Conservation (phyloP, 2,113 vertebrate species). For the Ochotona curzoniae region DNA sequence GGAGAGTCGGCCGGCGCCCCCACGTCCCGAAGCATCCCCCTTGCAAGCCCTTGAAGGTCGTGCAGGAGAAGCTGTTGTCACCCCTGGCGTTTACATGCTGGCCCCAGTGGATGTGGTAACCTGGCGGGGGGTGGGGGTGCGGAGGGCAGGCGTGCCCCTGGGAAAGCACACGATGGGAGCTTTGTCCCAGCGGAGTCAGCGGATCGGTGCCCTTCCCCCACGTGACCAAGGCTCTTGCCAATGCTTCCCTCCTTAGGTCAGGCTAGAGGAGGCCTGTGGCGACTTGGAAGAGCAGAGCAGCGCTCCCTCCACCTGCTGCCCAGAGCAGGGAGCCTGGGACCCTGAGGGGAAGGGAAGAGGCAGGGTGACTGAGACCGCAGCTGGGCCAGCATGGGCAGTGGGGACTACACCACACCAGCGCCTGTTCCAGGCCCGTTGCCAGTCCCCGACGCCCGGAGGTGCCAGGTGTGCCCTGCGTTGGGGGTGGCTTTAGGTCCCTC, state of each 20-base stretch:
- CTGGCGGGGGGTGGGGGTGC: no score
- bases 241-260: not conserved
- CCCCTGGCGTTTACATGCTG: not conserved
- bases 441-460: no score
- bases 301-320: not conserved
- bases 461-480: no score
- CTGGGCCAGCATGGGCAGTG: fast-evolving
- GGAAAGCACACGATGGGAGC: not conserved
- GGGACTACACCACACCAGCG: not conserved
- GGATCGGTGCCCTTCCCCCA: not conserved
- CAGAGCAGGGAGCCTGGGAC: not conserved
- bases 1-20: no score
- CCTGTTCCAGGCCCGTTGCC: no score
- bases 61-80: not conserved
- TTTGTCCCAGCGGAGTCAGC: not conserved
- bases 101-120: not conserved
- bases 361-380: not conserved
- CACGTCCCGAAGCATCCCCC: not conserved
- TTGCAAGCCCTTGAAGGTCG: not conserved
- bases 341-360: not conserved
- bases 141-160: no score
- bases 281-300: no score
- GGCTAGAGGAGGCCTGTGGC: no score
- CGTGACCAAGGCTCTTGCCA: no score
- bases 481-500: no score